Base-by-base conservation (phyloP, 2,888 invertebrate genomes). In the Lithophane leautieri region DNA sequence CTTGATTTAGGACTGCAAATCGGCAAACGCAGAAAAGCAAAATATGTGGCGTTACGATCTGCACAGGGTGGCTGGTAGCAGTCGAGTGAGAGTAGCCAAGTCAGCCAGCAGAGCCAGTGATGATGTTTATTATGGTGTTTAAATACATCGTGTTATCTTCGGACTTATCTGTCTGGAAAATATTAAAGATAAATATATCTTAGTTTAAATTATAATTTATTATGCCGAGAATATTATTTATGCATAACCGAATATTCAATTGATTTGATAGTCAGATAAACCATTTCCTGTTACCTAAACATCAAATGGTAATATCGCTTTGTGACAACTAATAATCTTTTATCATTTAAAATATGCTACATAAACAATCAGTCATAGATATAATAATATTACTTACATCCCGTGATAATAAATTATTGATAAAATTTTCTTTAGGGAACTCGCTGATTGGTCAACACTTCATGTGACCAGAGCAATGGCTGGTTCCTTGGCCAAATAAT, bases 231-330 rank as follows among this genome's bases (percentile, higher is more conserved):
- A 47, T 65, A 47, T 12, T 47, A 47, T 65, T 47, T 28, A 47
- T 28, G 25, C 8, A 65, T 44, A 65, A 25, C 11, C 19, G 4
- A 28, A 50, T 72, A 60, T 50, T 40, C 8, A 40, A 47, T 40
- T 22, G 25, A 76, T 70, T 8, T 47, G 4, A 61, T 76, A 16
- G 2, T 44, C 0, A 4, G 40, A 61, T 76, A n/a, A n/a, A 47
- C 4, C 19, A 34, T 40, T 68, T 52, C 9, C 44, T 34, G 25
- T 54, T 44, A 25, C 25, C 0, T n/a, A 4, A 61, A 22, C 7
- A 42, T 16, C 11, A 25, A 62, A 28, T n/a, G 16, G 19, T 22
- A 22, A 70, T 65, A 25, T 40, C 3, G 19, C 42, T n/a, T 14
- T 63, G 7, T 44, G 7, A 63, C 11, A 19, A 25, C 19, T 19